phyloP scores from a whole-genome alignment of 2,888 invertebrate species.

The Caprella mutica region DNA sequence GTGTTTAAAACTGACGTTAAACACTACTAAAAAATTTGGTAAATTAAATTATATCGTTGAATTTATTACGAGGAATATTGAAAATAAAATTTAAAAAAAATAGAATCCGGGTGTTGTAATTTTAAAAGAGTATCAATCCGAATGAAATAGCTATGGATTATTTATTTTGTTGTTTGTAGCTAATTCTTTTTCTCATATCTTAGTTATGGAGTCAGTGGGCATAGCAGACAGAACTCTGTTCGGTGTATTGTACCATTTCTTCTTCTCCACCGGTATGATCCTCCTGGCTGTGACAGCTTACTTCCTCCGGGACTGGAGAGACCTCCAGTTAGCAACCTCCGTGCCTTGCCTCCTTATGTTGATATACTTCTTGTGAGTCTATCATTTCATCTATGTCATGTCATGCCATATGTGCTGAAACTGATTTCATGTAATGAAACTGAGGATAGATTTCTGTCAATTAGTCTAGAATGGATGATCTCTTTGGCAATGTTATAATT shows the following conservation, averaged over 20 bases:
- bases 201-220: slow-evolving; percentile 52
- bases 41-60: too few species aligned
- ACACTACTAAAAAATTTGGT: too few species aligned
- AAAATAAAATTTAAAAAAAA: too few species aligned
- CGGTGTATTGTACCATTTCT: slow-evolving; percentile 56
- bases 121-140: too few species aligned
- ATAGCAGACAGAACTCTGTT: slow-evolving; percentile 49
- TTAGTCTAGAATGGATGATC: not conserved
- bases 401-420: not conserved
- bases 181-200: too few species aligned
- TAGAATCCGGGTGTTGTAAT: too few species aligned
- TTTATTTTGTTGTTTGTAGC: too few species aligned
- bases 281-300: slow-evolving; percentile 54
- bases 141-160: too few species aligned
- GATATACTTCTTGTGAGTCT: slow-evolving; percentile 45
- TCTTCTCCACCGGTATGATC: slow-evolving; percentile 58
- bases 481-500: not conserved
- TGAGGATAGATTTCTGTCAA: not conserved
- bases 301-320: slow-evolving; percentile 54
- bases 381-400: not conserved
- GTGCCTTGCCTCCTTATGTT: slow-evolving; percentile 51
- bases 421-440: not conserved
- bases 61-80: too few species aligned
- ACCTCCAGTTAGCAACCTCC: slow-evolving; percentile 56
- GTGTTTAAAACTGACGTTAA: too few species aligned